A percentile compares a stretch with the other conserved stretches of the same genome.
Conservation (phyloP, 2,888 invertebrate genomes). For the Minunthozetes semirufus region DNA sequence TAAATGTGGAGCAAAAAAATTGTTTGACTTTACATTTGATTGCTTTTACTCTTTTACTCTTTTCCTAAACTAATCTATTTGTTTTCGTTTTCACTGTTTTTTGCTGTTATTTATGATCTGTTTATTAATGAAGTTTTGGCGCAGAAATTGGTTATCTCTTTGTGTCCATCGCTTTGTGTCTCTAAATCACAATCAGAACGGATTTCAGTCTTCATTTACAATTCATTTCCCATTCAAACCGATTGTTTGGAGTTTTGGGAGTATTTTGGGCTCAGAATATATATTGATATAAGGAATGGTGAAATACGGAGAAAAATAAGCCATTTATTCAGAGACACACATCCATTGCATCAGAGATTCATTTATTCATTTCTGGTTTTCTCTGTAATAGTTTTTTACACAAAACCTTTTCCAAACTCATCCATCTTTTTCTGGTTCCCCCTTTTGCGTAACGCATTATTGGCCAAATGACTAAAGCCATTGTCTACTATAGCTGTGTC, state of each 20-base stretch:
- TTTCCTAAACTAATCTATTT: constrained; percentile 3
- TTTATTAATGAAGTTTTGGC: constrained; percentile 23
- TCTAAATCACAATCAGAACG: constrained; percentile 27
- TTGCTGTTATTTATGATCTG: not conserved
- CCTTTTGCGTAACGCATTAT: constrained; percentile 26
- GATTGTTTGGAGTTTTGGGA: constrained; percentile 29
- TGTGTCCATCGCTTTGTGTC: constrained; percentile 18
- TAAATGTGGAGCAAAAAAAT: not conserved
- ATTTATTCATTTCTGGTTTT: constrained; percentile 29
- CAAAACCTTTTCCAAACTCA: constrained; percentile 15
- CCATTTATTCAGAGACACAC: constrained; percentile 11
- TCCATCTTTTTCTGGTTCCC: constrained; percentile 18
- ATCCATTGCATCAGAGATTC: constrained; percentile 25
- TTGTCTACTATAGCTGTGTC: constrained; percentile 5
- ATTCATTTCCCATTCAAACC: constrained; percentile 27
- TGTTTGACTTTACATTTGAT: too few relatives aligned
- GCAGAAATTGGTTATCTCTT: constrained; percentile 22
- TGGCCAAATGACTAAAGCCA: constrained; percentile 31
- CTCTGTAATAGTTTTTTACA: not conserved
- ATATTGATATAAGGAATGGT: not conserved
- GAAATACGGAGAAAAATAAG: not conserved
- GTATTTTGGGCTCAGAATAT: not conserved
- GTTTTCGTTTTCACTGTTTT: not conserved
- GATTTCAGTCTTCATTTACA: not conserved
- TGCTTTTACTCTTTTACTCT: not conserved